Evolutionary conservation across 2,113 vertebrate genomes (phyloP).

Genomic region (Camelus bactrianus): DNA sequence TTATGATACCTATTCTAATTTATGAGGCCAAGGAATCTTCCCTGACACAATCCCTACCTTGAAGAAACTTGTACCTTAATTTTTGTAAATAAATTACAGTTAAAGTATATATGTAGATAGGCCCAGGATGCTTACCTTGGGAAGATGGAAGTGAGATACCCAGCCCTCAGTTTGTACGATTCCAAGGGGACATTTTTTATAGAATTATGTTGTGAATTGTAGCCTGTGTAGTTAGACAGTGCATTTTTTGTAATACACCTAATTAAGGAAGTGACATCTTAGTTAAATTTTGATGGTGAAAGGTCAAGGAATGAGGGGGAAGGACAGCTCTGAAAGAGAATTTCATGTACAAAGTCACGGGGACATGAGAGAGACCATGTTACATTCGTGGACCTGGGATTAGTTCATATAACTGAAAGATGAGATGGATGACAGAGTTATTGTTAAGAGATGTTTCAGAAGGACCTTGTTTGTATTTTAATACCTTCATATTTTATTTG

Average conservation of each 20-base stretch:
- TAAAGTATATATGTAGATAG: neutral
- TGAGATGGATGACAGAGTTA: neutral
- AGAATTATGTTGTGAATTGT: neutral
- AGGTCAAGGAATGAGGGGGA: neutral
- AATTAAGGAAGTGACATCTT: neutral
- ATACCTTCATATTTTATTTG: conserved; percentile 40
- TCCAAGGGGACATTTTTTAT: neutral
- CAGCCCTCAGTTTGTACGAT: neutral
- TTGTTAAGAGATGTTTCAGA: conserved; percentile 30
- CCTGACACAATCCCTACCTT: neutral
- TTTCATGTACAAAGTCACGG: neutral
- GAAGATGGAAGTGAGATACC: neutral
- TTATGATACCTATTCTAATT: neutral
- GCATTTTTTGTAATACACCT: neutral
- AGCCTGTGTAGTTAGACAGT: neutral
- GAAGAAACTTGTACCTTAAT: conserved; percentile 30
- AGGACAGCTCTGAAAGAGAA: conserved; percentile 25
- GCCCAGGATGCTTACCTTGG: neutral
- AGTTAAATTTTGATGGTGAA: conserved; percentile 58
- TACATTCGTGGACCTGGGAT: neutral
- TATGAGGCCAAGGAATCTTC: neutral
- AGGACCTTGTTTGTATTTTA: conserved; percentile 26
- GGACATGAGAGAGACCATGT: neutral
- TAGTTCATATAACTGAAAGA: conserved; percentile 23
- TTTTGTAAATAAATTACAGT: conserved; percentile 36